Conservation (phyloP, 2,888 invertebrate species). For the Nomada hirtipes region DNA sequence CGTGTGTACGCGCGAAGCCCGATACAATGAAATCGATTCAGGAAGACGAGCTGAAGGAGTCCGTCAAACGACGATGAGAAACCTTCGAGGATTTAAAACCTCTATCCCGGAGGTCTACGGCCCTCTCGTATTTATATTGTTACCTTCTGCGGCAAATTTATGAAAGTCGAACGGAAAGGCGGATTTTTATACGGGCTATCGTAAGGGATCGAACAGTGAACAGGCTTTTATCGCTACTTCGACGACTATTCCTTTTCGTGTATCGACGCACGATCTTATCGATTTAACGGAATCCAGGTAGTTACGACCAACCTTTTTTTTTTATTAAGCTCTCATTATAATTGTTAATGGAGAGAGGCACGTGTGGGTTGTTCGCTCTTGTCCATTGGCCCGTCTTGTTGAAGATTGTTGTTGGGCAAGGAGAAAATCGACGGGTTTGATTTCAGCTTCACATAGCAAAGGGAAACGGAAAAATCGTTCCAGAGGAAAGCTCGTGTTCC, state of each 20-base stretch:
- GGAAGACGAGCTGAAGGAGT: conserved; percentile 7
- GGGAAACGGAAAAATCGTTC: background rate
- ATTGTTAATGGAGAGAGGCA: conserved; percentile 51
- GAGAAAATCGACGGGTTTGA: conserved; percentile 17
- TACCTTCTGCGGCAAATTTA: conserved; percentile 44
- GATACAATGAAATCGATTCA: conserved; percentile 41
- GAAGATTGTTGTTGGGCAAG: background rate
- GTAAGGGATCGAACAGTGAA: conserved; percentile 26
- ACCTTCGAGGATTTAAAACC: conserved; percentile 2
- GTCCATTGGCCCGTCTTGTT: background rate
- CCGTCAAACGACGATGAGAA: conserved; percentile 29
- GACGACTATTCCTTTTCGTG: conserved; percentile 8
- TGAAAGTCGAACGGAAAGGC: conserved; percentile 26
- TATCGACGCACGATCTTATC: conserved; percentile 51
- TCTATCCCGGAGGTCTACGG: conserved; percentile 28
- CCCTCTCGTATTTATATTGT: conserved; percentile 30
- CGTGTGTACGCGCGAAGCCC: conserved; percentile 8
- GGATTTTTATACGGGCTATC: conserved; percentile 33
- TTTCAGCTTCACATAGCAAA: conserved; percentile 20
- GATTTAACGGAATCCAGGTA: conserved; percentile 19
- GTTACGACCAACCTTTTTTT: conserved; percentile 14
- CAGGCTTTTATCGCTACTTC: conserved; percentile 48
- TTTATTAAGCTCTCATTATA: conserved; percentile 39
- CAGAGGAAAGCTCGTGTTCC: conserved; percentile 13
- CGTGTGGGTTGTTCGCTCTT: background rate